Evolutionary conservation across 2,797 vertebrate genomes (phyloP).

Genomic region (Gobio occitaniae): DNA sequence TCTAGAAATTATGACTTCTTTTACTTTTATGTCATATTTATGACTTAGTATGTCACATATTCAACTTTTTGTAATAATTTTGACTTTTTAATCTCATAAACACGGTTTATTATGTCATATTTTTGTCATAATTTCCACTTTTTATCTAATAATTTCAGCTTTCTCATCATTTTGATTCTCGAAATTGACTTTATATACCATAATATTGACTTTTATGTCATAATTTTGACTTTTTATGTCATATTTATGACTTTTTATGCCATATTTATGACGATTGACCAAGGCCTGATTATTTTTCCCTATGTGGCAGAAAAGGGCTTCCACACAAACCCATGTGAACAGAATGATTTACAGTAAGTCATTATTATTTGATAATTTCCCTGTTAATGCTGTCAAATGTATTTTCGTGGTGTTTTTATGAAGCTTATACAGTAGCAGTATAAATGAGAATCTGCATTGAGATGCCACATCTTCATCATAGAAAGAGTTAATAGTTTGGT

Average conservation of each 20-base stretch:
- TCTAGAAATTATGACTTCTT: too few relatives aligned
- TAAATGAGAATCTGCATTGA: not conserved
- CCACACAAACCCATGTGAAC: not conserved
- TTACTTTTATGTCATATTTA: too few relatives aligned
- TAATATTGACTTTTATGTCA: not conserved
- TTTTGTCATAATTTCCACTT: too few relatives aligned
- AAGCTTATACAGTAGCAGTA: not conserved
- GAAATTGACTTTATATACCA: too few relatives aligned
- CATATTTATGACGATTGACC: not conserved
- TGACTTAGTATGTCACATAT: too few relatives aligned
- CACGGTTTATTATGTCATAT: too few relatives aligned
- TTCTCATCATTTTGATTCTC: too few relatives aligned
- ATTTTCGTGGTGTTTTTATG: not conserved
- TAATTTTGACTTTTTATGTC: not conserved
- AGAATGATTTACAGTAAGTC: too few relatives aligned
- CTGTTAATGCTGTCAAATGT: not conserved
- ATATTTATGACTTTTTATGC: not conserved
- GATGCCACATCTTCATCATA: constrained; percentile 9
- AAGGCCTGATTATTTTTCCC: not conserved
- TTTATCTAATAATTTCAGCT: too few relatives aligned
- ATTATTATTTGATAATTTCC: not conserved
- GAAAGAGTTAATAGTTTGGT: not conserved
- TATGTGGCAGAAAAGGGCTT: not conserved
- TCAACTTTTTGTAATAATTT: too few relatives aligned
- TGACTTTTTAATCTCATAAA: too few relatives aligned